Evolutionary conservation across 2,888 invertebrate genomes (phyloP).

Genomic region (Apoderus coryli): DNA sequence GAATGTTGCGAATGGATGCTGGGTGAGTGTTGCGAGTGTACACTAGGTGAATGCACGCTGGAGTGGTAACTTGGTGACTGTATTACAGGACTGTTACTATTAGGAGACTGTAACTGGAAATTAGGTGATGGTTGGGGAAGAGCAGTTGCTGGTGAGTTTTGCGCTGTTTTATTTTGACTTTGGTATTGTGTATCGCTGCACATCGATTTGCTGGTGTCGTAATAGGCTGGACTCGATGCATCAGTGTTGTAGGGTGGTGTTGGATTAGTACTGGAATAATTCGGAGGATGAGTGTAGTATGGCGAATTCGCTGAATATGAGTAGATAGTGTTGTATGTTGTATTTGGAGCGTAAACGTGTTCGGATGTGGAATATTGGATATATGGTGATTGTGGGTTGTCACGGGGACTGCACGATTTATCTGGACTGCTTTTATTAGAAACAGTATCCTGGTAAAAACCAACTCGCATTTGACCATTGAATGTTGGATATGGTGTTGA

Average conservation of each 20-base stretch:
- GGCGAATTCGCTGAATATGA: slow-evolving; percentile 28
- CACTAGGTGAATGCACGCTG: slow-evolving; percentile 12
- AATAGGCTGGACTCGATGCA: slow-evolving; percentile 30
- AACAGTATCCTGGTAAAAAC: slow-evolving; percentile 80
- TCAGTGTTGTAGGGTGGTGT: slow-evolving; percentile 32
- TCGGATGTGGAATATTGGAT: slow-evolving; percentile 34
- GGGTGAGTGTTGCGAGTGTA: slow-evolving; percentile 10
- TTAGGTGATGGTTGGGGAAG: slow-evolving; percentile 19
- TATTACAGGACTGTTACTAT: slow-evolving; percentile 18
- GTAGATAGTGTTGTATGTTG: slow-evolving; percentile 30
- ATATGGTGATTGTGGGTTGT: slow-evolving; percentile 48
- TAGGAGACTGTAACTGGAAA: slow-evolving; percentile 16
- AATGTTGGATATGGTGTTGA: slow-evolving; percentile 56
- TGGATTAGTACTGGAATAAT: slow-evolving; percentile 34
- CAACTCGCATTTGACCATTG: slow-evolving; percentile 74
- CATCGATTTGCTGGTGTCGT: slow-evolving; percentile 42
- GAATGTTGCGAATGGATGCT: slow-evolving; percentile 13
- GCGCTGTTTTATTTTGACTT: slow-evolving; percentile 23
- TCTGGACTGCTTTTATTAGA: slow-evolving; percentile 72
- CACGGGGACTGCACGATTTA: slow-evolving; percentile 68
- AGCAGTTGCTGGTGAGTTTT: slow-evolving; percentile 16
- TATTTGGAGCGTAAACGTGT: slow-evolving; percentile 43
- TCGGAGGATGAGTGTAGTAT: slow-evolving; percentile 28
- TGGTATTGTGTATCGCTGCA: slow-evolving; percentile 30
- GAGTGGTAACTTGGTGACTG: slow-evolving; percentile 17